These are phyloP conservation scores for Beris chalybata DNA, from an alignment of 2,888 invertebrate genomes.

Conservation along the genomic window DNA sequence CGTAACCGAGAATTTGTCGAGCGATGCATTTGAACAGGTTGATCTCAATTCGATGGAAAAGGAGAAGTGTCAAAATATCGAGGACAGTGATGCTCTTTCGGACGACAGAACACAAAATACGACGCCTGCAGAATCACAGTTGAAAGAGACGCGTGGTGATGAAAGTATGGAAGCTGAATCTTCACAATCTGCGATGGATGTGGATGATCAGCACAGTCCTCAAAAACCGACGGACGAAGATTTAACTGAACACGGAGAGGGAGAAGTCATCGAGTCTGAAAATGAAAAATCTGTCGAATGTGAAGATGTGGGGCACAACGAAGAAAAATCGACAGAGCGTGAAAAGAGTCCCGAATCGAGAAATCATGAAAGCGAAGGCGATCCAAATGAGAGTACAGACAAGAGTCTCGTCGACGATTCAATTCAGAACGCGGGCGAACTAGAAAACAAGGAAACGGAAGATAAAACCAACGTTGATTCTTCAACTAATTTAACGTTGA, in stretches of 20 bases:
- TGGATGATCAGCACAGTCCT: slow-evolving; percentile 26
- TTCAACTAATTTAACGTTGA: slow-evolving; percentile 31
- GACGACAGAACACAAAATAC: slow-evolving; percentile 45
- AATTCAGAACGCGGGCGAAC: neutral
- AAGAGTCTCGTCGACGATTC: slow-evolving; percentile 27
- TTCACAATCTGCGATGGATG: slow-evolving; percentile 37
- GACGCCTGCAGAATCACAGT: slow-evolving; percentile 42
- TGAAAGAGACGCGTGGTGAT: slow-evolving; percentile 38
- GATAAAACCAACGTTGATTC: slow-evolving; percentile 37
- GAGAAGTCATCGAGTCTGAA: slow-evolving; percentile 28
- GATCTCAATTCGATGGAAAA: slow-evolving; percentile 43
- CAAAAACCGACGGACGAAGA: slow-evolving; percentile 3
- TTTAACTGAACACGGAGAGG: slow-evolving; percentile 36
- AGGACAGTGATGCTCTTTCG: slow-evolving; percentile 46
- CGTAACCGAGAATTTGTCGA: slow-evolving; percentile 26
- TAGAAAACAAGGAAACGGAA: slow-evolving; percentile 34
- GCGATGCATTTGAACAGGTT: slow-evolving; percentile 44
- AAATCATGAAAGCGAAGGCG: slow-evolving; percentile 3
- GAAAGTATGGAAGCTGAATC: slow-evolving; percentile 40
- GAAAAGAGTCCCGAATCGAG: slow-evolving; percentile 1
- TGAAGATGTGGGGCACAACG: slow-evolving; percentile 16
- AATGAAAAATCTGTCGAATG: neutral
- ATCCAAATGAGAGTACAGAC: neutral
- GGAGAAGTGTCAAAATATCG: slow-evolving; percentile 42
- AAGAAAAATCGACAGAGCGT: neutral